These are phyloP conservation scores for Sarcophaga rosellei DNA, from an alignment of 2,888 invertebrate species.

Conservation along the genomic window DNA sequence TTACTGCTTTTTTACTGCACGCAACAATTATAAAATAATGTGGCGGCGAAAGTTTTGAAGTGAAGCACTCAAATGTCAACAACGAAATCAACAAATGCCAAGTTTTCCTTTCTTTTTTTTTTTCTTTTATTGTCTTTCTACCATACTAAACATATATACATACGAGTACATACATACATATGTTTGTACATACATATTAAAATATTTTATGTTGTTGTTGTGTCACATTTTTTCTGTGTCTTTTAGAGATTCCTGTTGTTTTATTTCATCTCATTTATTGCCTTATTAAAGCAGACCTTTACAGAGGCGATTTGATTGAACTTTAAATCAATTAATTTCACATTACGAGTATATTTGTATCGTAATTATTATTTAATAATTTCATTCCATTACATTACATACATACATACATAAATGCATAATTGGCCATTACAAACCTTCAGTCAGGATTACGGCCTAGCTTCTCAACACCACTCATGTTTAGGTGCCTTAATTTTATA, in stretches of 20 bases:
- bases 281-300: neutral
- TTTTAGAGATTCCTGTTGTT: constrained; percentile 39
- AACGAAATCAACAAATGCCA: constrained; percentile 63
- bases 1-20: constrained; percentile 45
- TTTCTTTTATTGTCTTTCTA: constrained; percentile 19
- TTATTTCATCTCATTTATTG: constrained; percentile 33
- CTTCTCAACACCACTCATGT: too few relatives aligned
- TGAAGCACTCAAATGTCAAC: constrained; percentile 67
- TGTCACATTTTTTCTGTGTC: constrained; percentile 24
- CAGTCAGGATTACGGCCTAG: too few relatives aligned
- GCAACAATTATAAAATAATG: constrained; percentile 71
- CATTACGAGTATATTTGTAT: too few relatives aligned
- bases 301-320: neutral
- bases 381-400: too few relatives aligned
- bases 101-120: too few relatives aligned
- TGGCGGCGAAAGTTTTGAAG: constrained; percentile 70
- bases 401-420: too few relatives aligned
- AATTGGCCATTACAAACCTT: too few relatives aligned
- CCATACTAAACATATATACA: neutral
- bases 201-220: constrained; percentile 1
- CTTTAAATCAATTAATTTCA: too few relatives aligned
- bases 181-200: neutral
- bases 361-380: too few relatives aligned
- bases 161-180: constrained; percentile 1
- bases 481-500: too few relatives aligned